Base-by-base conservation (phyloP, 2,888 invertebrate species). In the Chalcosyrphus nemorum region DNA sequence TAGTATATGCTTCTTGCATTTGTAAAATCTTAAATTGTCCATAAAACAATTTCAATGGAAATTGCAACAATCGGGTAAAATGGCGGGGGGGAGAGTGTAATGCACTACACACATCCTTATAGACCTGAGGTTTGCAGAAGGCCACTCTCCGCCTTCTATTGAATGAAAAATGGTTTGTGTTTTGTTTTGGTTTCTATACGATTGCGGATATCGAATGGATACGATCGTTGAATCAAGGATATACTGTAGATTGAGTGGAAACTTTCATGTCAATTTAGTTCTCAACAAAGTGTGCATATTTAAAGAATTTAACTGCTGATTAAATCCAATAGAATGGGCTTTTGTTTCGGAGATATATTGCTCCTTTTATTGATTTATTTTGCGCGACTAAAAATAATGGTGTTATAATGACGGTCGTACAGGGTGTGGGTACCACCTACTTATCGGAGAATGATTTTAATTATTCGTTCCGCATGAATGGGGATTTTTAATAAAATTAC, bases 21-120 rank as follows among this genome's bases (percentile, higher is more conserved):
- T 54, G 11, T 17, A 47, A 41, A 61, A 61, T 57, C 61, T 29
- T 61, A 52, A 63, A 54, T 63, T 52, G 61, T 41, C 29, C 72
- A 61, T 52, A 61, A 61, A 72, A 72, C 41, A 41, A 52, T 61
- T 61, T 54, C 50, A 35, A 61, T 68, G 54, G 54, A 54, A 68
- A 68, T 72, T 59, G 61, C 19, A 52, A 17, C 21, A 72, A 68
- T 38, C 38, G 38, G 13, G 38, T 13, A 38, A 13, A n/a, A n/a
- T n/a, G n/a, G n/a, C n/a, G n/a, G n/a, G n/a, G n/a, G n/a, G n/a
- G n/a, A n/a, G n/a, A n/a, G n/a, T n/a, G n/a, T n/a, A n/a, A n/a
- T n/a, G n/a, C n/a, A n/a, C n/a, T n/a, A n/a, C n/a, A n/a, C n/a
- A n/a, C n/a, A n/a, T n/a, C n/a, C n/a, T n/a, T n/a, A 29, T 29